phyloP scores from a whole-genome alignment of 2,888 invertebrate genomes.

The Drosophila histrio region DNA sequence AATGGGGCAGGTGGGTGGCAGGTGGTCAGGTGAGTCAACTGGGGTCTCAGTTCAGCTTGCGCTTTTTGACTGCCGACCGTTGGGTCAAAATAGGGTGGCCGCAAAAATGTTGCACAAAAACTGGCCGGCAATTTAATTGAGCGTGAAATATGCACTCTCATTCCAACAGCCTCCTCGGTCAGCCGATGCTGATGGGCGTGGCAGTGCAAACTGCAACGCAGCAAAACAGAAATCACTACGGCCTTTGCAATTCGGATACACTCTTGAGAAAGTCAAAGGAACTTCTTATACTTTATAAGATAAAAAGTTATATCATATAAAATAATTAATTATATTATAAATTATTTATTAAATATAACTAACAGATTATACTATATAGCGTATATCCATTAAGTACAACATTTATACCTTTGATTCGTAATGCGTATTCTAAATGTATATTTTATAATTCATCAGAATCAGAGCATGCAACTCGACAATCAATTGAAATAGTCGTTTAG shows the following conservation, averaged over 20 bases:
- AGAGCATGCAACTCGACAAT: too few species aligned
- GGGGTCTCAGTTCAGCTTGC: conserved; percentile 24
- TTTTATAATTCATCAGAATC: too few species aligned
- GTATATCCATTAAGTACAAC: too few species aligned
- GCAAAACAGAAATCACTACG: background rate
- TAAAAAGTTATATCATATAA: too few species aligned
- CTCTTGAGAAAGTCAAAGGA: background rate
- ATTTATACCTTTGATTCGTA: too few species aligned
- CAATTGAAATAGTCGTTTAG: too few species aligned
- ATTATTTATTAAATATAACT: too few species aligned
- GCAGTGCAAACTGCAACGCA: background rate
- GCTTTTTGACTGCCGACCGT: conserved; percentile 33
- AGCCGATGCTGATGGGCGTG: conserved; percentile 7
- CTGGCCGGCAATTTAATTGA: conserved; percentile 68
- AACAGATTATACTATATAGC: too few species aligned
- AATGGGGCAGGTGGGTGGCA: background rate
- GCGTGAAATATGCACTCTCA: conserved; percentile 61
- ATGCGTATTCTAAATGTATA: too few species aligned
- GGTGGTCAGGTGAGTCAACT: background rate
- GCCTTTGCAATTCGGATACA: background rate
- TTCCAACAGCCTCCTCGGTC: background rate
- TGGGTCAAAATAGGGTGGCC: conserved; percentile 23
- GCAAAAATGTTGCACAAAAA: conserved; percentile 59
- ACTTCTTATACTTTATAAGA: too few species aligned
- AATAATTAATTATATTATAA: too few species aligned